Evolutionary conservation across 1,140 invertebrate species (phyloP).

Genomic region (Zaprionus ghesquierei): DNA sequence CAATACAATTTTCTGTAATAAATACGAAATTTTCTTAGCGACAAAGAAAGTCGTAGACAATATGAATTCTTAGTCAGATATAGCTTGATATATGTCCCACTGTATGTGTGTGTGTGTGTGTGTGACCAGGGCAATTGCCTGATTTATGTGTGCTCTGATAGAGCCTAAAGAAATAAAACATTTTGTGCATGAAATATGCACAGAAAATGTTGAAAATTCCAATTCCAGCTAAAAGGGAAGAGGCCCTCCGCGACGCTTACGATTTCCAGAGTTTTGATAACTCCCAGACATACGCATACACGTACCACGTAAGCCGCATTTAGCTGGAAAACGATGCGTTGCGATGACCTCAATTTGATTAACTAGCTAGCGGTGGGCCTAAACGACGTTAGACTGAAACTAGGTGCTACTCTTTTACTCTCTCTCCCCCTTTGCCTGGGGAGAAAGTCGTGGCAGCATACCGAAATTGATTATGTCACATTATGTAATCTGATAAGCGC

Average conservation of each 20-base stretch:
- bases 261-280: slow-evolving; percentile 57
- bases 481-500: slow-evolving; percentile 81
- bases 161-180: slow-evolving; percentile 32
- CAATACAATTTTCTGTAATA: slow-evolving; percentile 76
- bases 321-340: slow-evolving; percentile 66
- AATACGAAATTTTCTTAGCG: no score
- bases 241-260: neutral
- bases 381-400: slow-evolving; percentile 6
- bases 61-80: neutral
- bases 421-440: neutral
- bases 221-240: slow-evolving; percentile 14
- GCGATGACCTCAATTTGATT: slow-evolving; percentile 74
- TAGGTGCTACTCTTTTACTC: neutral
- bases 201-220: slow-evolving; percentile 31
- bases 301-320: slow-evolving; percentile 16
- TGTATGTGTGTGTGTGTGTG: neutral
- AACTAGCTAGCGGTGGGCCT: slow-evolving; percentile 16
- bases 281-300: slow-evolving; percentile 1
- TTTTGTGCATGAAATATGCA: slow-evolving; percentile 14
- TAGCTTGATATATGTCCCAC: neutral
- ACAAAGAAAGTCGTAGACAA: slow-evolving; percentile 36
- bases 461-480: slow-evolving; percentile 82
- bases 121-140: slow-evolving; percentile 58
- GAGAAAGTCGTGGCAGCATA: slow-evolving; percentile 29
- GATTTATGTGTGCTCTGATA: slow-evolving; percentile 66